phyloP scores from a whole-genome alignment of 2,888 invertebrate genomes.

The Platynereis dumerilii region DNA sequence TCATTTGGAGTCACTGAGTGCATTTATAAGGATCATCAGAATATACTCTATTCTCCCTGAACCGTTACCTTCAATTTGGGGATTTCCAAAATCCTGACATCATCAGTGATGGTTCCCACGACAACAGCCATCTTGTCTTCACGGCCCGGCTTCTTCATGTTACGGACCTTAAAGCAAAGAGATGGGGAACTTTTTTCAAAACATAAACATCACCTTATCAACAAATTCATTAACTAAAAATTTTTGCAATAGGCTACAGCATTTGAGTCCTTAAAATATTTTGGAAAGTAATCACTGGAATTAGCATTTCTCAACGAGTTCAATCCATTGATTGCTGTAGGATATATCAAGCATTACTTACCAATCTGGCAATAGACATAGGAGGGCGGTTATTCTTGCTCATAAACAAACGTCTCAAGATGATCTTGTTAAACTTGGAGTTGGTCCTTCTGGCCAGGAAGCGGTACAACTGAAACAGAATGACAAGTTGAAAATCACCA shows the following conservation, averaged over 20 bases:
- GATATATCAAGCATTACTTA: slow-evolving; percentile 57
- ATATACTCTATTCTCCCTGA: no score
- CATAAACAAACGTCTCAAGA: slow-evolving; percentile 95
- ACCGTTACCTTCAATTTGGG: slow-evolving; percentile 89
- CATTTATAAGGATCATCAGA: no score
- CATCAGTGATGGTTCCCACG: slow-evolving; percentile 95
- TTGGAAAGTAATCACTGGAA: no score
- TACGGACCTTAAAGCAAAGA: slow-evolving; percentile 67
- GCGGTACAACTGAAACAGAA: slow-evolving; percentile 85
- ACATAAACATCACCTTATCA: neutral
- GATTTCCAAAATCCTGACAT: slow-evolving; percentile 85
- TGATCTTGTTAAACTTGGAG: slow-evolving; percentile 94
- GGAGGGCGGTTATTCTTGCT: slow-evolving; percentile 94
- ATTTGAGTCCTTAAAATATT: neutral
- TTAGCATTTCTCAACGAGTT: no score
- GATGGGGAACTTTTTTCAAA: neutral
- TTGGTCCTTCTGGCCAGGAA: slow-evolving; percentile 95
- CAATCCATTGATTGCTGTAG: neutral
- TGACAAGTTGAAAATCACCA: no score
- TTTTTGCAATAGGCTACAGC: neutral
- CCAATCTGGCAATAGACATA: slow-evolving; percentile 86
- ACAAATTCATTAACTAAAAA: neutral
- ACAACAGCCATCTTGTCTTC: slow-evolving; percentile 88
- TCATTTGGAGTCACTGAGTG: no score
- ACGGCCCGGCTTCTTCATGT: slow-evolving; percentile 87